Percentiles rank a stretch among this genome's conserved stretches.
Evolutionary conservation across 2,797 vertebrate genomes (phyloP).

Genomic region (Rhabdophis nuchalis): DNA sequence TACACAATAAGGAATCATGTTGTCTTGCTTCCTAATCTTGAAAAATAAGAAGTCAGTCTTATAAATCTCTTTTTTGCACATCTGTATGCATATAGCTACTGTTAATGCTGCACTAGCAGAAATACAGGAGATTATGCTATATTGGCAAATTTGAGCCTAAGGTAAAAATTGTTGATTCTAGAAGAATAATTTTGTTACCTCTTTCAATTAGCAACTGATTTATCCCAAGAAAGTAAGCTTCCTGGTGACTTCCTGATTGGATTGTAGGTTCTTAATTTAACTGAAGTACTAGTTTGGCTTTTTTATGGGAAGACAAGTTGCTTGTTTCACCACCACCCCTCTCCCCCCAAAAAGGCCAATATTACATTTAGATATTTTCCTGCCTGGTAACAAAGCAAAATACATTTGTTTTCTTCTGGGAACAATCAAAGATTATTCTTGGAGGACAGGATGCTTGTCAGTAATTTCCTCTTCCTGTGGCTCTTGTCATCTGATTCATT

Average conservation of each 20-base stretch:
- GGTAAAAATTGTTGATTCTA: not conserved
- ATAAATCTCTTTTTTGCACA: not conserved
- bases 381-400: not conserved
- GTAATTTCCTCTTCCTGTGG: slow-evolving; percentile 3
- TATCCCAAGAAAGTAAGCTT: not conserved
- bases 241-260: not conserved
- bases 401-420: not conserved
- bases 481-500: slow-evolving; percentile 5
- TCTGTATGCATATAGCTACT: not conserved
- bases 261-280: not conserved
- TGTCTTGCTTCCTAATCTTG: not conserved
- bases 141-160: not conserved
- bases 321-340: not conserved
- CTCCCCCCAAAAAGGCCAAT: too few relatives aligned
- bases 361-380: not conserved
- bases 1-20: not conserved
- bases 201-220: not conserved
- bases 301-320: not conserved
- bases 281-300: not conserved
- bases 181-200: not conserved
- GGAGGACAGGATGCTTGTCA: not conserved
- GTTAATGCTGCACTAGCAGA: not conserved
- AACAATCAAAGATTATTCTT: slow-evolving; percentile 4
- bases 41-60: not conserved
- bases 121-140: not conserved